phyloP scores from a whole-genome alignment of 2,797 vertebrate species.

The Etheostoma nigrum region DNA sequence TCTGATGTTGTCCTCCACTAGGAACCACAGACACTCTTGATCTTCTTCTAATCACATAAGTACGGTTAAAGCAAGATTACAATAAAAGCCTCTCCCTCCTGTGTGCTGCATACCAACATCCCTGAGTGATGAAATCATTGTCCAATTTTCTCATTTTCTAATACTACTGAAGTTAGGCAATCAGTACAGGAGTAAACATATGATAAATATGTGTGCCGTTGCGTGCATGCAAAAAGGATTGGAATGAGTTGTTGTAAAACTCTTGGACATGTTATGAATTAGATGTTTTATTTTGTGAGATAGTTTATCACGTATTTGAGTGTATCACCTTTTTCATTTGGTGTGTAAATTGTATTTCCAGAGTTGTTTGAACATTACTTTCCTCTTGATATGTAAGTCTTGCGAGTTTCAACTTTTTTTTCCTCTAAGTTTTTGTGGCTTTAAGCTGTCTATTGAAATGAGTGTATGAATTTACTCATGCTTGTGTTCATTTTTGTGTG shows the following conservation, averaged over 20 bases:
- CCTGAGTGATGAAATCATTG: conserved; percentile 25
- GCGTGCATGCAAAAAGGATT: conserved; percentile 73
- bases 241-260: conserved; percentile 70
- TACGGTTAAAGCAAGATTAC: conserved; percentile 10
- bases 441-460: conserved; percentile 77
- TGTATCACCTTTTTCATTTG: conserved; percentile 56
- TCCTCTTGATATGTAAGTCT: conserved; percentile 57
- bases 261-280: conserved; percentile 71
- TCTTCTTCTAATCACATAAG: not conserved
- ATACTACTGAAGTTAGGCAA: conserved; percentile 89
- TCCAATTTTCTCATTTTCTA: conserved; percentile 72
- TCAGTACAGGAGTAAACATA: conserved; percentile 80
- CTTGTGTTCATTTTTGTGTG: conserved; percentile 79
- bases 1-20: conserved; percentile 7
- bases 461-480: conserved; percentile 76
- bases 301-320: conserved; percentile 68
- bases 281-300: conserved; percentile 74
- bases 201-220: conserved; percentile 69
- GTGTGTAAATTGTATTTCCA: conserved; percentile 55
- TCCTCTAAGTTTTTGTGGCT: conserved; percentile 70
- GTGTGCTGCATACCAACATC: conserved; percentile 36
- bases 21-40: not conserved
- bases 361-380: conserved; percentile 51
- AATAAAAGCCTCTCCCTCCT: conserved; percentile 20
- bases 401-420: conserved; percentile 39